Conservation (phyloP, 2,113 vertebrate genomes). For the Carettochelys insculpta region DNA sequence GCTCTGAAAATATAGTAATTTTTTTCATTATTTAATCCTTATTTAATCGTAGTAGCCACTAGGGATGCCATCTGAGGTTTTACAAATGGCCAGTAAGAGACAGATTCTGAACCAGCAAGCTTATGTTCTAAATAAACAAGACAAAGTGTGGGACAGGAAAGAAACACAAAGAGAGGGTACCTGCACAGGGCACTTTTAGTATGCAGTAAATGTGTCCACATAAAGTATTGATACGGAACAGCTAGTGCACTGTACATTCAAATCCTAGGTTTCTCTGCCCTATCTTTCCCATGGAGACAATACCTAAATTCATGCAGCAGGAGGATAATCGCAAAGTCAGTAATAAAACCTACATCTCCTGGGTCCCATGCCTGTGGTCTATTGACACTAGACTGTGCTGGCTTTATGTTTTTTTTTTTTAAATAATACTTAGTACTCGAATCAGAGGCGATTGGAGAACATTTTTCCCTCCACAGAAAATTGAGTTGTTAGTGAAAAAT, state of each 20-base stretch:
- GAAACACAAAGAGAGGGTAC: not conserved
- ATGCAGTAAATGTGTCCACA: not conserved
- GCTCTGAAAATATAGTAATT: accelerated
- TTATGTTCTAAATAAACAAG: not conserved
- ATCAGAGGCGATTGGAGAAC: not conserved
- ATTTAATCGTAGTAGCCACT: not conserved
- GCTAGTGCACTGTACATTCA: not conserved
- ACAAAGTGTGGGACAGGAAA: not conserved
- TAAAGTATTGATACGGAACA: not conserved
- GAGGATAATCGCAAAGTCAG: not conserved
- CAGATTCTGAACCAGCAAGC: not conserved
- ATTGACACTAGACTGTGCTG: not conserved
- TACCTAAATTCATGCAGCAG: not conserved
- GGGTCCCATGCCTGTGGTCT: not conserved
- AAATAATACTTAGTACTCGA: not conserved
- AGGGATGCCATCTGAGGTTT: not conserved
- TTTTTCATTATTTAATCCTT: not conserved
- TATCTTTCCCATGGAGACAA: not conserved
- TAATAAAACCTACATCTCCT: not conserved
- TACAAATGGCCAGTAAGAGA: not conserved
- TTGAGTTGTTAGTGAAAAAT: not conserved
- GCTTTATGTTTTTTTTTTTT: not conserved
- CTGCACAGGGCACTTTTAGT: not conserved
- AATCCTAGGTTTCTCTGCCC: not conserved
- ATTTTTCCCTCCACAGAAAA: not conserved